Evolutionary conservation across 2,113 vertebrate genomes (phyloP), one percentile per base, ranked within the genome.

Genomic region (Gasterosteus aculeatus): DNA sequence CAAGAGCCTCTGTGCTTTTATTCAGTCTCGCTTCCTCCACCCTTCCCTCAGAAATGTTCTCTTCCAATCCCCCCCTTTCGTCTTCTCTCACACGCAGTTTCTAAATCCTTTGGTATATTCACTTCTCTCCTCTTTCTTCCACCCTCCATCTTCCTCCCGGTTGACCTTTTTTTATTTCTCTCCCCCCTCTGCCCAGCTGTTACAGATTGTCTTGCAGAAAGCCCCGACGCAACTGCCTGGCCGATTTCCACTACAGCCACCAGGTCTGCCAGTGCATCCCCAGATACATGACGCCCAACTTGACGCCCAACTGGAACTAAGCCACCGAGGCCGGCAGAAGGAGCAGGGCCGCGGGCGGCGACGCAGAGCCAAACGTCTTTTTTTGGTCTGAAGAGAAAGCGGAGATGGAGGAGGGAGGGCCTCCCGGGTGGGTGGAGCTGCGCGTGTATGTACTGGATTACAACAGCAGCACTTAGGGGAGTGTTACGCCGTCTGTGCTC

Each of bases 191-290:
- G 10, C 77, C 42, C 16, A 94, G 93, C 49, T 93, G 93, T 68
- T 93, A 92, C 88, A 89, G 90, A 83, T 71, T 90, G 65, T 89
- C 93, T 0, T 94, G 93, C 90, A 89, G 92, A 66, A 91, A 85
- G 16, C 88, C 91, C 41, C 78, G 77, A 57, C 83, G 57, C 1
- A 69, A 59, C 15, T 94, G 93, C 69, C 69, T 62, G 35, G 4
- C 31, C 0, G 88, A 77, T 10, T 91, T 87, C 69, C 92, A 92
- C 87, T 93, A 93, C 89, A 94, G 88, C 77, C 84, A 72, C 58
- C 82, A 84, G 2, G 93, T 94, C 33, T 94, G 93, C 72, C 90
- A 92, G 82, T 94, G 93, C 83, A 89, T 93, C 73, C 93, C 93
- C 56, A 85, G 89, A 70, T 82, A 83, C 87, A 89, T 93, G 91